phyloP scores from a whole-genome alignment of 2,888 invertebrate species.

The Zygothrica quintamaculata region DNA sequence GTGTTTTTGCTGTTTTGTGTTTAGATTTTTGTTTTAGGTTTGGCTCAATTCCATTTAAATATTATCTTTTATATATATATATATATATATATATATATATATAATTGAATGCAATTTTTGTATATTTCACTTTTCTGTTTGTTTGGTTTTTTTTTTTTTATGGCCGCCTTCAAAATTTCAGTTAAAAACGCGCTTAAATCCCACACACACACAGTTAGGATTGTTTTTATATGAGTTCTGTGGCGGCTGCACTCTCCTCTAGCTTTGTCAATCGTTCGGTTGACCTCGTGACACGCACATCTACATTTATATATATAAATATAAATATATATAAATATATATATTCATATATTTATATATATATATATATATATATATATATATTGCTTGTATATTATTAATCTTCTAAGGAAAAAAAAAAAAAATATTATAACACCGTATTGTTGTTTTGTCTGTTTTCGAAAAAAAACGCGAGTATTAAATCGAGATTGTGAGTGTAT shows the following conservation, averaged over 20 bases:
- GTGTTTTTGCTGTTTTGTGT: slow-evolving; percentile 8
- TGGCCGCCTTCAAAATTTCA: slow-evolving; percentile 51
- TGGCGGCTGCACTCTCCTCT: slow-evolving; percentile 46
- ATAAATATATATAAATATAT: slow-evolving; percentile 18
- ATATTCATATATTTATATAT: slow-evolving; percentile 10
- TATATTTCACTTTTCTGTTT: slow-evolving; percentile 8
- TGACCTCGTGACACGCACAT: slow-evolving; percentile 69
- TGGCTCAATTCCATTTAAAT: neutral
- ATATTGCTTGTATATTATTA: slow-evolving; percentile 27
- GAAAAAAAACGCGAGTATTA: slow-evolving; percentile 44
- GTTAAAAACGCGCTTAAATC: slow-evolving; percentile 48
- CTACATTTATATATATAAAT: slow-evolving; percentile 26
- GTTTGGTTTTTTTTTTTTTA: slow-evolving; percentile 39
- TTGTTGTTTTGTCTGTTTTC: slow-evolving; percentile 32
- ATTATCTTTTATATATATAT: too few relatives aligned
- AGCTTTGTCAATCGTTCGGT: slow-evolving; percentile 30
- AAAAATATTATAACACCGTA: slow-evolving; percentile 17
- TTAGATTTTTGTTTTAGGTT: neutral
- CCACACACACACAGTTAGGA: slow-evolving; percentile 25
- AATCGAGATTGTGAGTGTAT: slow-evolving; percentile 38
- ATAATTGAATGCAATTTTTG: too few relatives aligned
- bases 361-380: too few relatives aligned
- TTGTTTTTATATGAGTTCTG: slow-evolving; percentile 42
- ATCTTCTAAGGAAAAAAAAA: slow-evolving; percentile 57
- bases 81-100: too few relatives aligned